Percentiles rank a stretch among this genome's conserved stretches.
phyloP scores from a whole-genome alignment of 2,797 vertebrate species.

The Darevskia nairensis region DNA sequence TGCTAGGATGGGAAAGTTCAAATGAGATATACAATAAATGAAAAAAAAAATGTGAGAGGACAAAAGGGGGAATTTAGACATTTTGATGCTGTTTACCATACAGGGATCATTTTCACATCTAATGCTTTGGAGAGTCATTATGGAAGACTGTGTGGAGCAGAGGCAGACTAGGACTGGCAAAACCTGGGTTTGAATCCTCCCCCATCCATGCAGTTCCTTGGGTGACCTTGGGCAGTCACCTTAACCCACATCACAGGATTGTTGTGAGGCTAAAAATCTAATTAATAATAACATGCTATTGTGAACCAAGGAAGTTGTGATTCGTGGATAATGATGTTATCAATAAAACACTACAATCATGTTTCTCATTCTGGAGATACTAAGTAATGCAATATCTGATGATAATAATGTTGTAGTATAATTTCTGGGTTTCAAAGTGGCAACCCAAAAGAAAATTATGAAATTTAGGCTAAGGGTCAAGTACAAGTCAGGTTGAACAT shows the following conservation, averaged over 20 bases:
- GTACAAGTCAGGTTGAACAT: too few relatives aligned
- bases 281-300: not conserved
- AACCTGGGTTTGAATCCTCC: not conserved
- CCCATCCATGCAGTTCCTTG: not conserved
- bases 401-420: not conserved
- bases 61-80: constrained; percentile 43
- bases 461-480: too few relatives aligned
- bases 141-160: not conserved
- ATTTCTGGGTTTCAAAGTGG: not conserved
- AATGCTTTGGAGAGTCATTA: not conserved
- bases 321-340: not conserved
- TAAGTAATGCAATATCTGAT: not conserved
- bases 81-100: constrained; percentile 35
- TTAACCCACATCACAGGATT: not conserved
- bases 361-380: not conserved
- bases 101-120: not conserved
- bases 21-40: not conserved
- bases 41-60: constrained; percentile 18
- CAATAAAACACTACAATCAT: too few relatives aligned
- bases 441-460: not conserved
- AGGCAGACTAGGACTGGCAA: not conserved
- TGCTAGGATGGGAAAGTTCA: not conserved
- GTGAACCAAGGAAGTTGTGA: constrained; percentile 2
- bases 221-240: not conserved
- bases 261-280: not conserved